Conservation (phyloP, 2,797 vertebrate genomes). For the Hippoglossus hippoglossus region DNA sequence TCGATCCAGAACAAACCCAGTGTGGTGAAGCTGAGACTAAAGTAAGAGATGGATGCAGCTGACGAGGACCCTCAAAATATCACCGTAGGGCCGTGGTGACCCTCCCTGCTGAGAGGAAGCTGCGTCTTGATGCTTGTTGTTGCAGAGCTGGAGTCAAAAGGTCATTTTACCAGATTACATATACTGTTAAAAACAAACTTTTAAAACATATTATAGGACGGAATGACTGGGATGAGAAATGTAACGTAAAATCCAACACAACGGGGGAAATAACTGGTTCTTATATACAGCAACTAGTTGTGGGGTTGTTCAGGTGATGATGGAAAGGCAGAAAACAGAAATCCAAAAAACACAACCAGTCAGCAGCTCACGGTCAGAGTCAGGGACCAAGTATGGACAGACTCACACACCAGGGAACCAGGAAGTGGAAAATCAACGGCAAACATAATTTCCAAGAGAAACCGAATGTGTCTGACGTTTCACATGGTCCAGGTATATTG, state of each 20-base stretch:
- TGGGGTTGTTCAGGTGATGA: too few species aligned
- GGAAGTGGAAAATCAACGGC: too few species aligned
- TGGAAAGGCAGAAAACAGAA: too few species aligned
- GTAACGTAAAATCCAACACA: not conserved
- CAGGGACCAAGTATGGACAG: too few species aligned
- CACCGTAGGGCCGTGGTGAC: constrained; percentile 2
- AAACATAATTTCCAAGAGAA: too few species aligned
- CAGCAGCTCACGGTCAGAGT: too few species aligned
- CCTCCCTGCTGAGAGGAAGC: constrained; percentile 4
- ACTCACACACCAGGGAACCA: too few species aligned
- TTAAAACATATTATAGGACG: not conserved
- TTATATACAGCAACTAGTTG: not conserved
- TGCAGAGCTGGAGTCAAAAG: constrained; percentile 9
- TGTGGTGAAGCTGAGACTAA: constrained; percentile 36
- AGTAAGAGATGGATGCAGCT: constrained; percentile 34
- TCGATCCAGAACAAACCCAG: constrained; percentile 30
- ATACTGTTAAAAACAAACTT: too few species aligned
- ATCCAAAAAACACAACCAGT: too few species aligned
- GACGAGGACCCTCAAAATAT: constrained; percentile 46
- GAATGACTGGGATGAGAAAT: not conserved
- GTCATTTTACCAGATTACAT: not conserved
- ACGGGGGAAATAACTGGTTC: not conserved
- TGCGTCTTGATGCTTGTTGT: not conserved
- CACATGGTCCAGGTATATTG: too few species aligned
- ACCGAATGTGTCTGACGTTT: too few species aligned